Evolutionary conservation across 2,797 vertebrate species (phyloP), one percentile per base, ranked within the genome.

Genomic region (Odontamblyopus lacepedii): DNA sequence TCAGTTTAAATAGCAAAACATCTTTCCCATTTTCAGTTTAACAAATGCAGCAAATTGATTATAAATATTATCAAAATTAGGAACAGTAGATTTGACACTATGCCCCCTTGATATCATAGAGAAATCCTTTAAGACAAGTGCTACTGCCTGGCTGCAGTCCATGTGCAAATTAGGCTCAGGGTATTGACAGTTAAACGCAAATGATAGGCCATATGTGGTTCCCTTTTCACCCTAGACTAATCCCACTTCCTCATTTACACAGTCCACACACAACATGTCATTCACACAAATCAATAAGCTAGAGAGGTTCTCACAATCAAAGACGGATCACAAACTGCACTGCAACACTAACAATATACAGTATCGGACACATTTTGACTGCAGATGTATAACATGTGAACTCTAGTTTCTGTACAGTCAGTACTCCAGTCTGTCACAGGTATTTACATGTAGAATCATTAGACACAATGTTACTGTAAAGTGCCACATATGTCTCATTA

Each of bases 271-370:
- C 73, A 68, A 64, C 69, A 50, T 62, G 63, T 69, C 69, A 63
- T 82, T 83, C 73, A 79, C 78, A 79, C 38, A 53, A 78, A 77
- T 84, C 78, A 80, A 80, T 87, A 83, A 83, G 72, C 83, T 79
- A 87, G 38, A 83, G 74, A 73, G 71, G 84, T 61, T 72, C 74
- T 81, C 63, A 74, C 63, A 72, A 79, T 38, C 15, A 67, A 68
- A 60, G 51, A 83, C 74, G 75, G 29, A 64, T 80, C 57, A 71
- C 70, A 84, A 80, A 78, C 67, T 74, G 70, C 38, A 70, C 74
- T 73, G 70, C 78, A 76, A 83, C 61, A 55, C 65, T 67, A 83
- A 62, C 71, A 78, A 73, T 62, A 63, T 74, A 79, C 30, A 78
- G 27, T 15, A 67, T 26, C 5, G 59, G 55, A 79, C 72, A 72